Evolutionary conservation across 2,888 invertebrate genomes (phyloP), one percentile per base, ranked within the genome.

Genomic region (Epicampocera succincta): DNA sequence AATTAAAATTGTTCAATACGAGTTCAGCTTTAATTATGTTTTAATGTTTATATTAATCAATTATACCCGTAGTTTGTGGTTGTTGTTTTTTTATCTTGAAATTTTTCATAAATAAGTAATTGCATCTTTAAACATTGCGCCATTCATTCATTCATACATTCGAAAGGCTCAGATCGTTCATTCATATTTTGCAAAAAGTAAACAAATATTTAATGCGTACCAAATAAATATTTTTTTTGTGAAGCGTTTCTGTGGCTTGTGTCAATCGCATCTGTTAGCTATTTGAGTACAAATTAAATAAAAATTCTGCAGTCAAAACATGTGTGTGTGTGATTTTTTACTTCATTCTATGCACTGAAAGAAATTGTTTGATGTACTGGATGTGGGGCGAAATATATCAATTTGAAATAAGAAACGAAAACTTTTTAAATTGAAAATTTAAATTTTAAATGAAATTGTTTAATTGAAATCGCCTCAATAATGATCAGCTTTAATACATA

Each of bases 51-150:
- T 12, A 21, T 25, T 44, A 25, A 11, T 60, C 9, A 63, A 68
- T 58, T 21, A 61, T 38, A 38, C n/a, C n/a, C n/a, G n/a, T n/a
- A n/a, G n/a, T n/a, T n/a, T 40, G 61, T 65, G 17, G 54, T 60
- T 54, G 29, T 17, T 25, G 17, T 46, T 61, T 76, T 52, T 76
- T 71, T 63, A 38, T 68, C 38, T 33, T 8, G 0, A 46, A 48
- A 46, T 42, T 58, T 42, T 65, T 61, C 42, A 61, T 73, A 74
- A 68, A 74, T 56, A 74, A 69, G 52, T 71, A 71, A 80, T 80
- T 75, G 80, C 75, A 60, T 75, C 66, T 71, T 60, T 46, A 76
- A 74, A 60, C 71, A 75, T 75, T 80, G 75, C n/a, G n/a, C 63
- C 69, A 71, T 69, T 69, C 68, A 72, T 69, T 65, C 68, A 72